Evolutionary conservation across 2,888 invertebrate species (phyloP).

Genomic region (Schizaphis graminum): DNA sequence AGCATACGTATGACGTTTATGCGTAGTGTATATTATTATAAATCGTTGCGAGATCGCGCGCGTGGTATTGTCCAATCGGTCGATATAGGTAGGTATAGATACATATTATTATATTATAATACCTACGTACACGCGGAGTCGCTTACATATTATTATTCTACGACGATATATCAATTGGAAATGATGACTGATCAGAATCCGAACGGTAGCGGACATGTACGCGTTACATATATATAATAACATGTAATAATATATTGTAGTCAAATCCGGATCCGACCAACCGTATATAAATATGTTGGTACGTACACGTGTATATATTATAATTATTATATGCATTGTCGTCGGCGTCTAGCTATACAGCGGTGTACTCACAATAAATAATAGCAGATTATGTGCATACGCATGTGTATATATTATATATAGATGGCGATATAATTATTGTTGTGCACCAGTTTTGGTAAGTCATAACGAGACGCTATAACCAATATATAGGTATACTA

Average conservation of each 20-base stretch:
- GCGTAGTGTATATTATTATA: not conserved
- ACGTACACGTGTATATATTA: not conserved
- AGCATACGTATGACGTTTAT: not conserved
- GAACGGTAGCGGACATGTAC: slow-evolving; percentile 18
- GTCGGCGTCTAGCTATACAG: not conserved
- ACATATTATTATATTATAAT: not conserved
- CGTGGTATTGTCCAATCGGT: slow-evolving; percentile 8
- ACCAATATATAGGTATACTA: not conserved
- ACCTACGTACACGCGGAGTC: not conserved
- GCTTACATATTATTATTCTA: not conserved
- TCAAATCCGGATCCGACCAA: not conserved
- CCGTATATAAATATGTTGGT: too few relatives aligned
- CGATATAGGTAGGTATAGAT: not conserved
- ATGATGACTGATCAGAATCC: slow-evolving; percentile 58
- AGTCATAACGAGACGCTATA: slow-evolving; percentile 31
- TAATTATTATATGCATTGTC: slow-evolving; percentile 2
- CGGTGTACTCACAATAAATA: not conserved
- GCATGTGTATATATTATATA: not conserved
- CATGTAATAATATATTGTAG: not conserved
- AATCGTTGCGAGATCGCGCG: not conserved
- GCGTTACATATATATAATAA: not conserved
- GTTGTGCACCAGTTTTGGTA: slow-evolving; percentile 34
- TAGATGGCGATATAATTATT: slow-evolving; percentile 24
- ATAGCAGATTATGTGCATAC: not conserved
- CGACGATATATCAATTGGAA: slow-evolving; percentile 46